Percentiles rank a stretch among this genome's conserved stretches.
Evolutionary conservation across 2,113 vertebrate genomes (phyloP).

Genomic region (Misgurnus anguillicaudatus): DNA sequence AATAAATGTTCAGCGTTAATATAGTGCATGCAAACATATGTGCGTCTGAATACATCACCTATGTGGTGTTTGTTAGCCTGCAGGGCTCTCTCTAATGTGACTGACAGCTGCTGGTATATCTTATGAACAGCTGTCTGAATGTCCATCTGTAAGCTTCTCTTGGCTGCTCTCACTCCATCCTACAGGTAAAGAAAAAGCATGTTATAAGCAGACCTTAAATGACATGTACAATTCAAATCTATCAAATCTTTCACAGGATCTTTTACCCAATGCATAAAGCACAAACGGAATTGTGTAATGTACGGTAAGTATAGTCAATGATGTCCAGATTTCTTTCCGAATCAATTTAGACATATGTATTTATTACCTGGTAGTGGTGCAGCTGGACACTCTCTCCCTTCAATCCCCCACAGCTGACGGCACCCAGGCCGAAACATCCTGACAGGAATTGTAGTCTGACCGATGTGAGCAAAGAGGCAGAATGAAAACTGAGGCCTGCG

Average conservation of each 20-base stretch:
- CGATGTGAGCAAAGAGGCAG: constrained; percentile 89
- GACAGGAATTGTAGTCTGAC: constrained; percentile 95
- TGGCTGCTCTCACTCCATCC: constrained; percentile 94
- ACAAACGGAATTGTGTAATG: too few species aligned
- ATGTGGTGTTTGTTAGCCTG: constrained; percentile 95
- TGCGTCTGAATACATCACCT: constrained; percentile 70
- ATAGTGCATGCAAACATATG: neutral
- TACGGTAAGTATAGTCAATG: too few species aligned
- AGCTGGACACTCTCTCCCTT: constrained; percentile 91
- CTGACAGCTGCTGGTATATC: constrained; percentile 93
- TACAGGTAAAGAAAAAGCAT: constrained; percentile 54
- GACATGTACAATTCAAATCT: too few species aligned
- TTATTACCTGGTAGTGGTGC: constrained; percentile 91
- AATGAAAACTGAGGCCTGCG: constrained; percentile 81
- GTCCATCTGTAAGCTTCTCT: constrained; percentile 90
- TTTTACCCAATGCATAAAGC: too few species aligned
- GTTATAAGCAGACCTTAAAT: neutral
- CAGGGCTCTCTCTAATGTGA: constrained; percentile 89
- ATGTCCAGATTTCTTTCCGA: neutral
- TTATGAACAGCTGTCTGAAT: constrained; percentile 96
- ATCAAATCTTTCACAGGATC: too few species aligned
- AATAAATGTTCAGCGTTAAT: neutral
- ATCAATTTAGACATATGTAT: neutral
- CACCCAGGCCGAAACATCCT: constrained; percentile 93
- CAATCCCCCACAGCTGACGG: constrained; percentile 80